These are phyloP conservation scores for Drosophila truncata DNA, from an alignment of 1,140 invertebrate genomes.

Conservation along the genomic window DNA sequence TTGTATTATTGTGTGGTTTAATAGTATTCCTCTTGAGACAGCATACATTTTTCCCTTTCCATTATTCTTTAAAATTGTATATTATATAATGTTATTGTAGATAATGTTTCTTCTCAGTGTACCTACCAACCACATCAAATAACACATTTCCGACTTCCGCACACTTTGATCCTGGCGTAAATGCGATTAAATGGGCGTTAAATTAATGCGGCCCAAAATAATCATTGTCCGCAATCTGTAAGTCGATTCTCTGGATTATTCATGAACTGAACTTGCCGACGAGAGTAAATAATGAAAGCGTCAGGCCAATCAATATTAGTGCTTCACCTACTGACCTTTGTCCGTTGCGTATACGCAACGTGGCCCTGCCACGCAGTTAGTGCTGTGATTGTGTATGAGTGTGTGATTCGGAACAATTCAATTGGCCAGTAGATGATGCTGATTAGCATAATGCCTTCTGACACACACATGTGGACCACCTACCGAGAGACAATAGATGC, in stretches of 20 bases:
- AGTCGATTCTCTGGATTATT: slow-evolving; percentile 53
- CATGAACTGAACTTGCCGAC: slow-evolving; percentile 36
- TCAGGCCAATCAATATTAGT: slow-evolving; percentile 28
- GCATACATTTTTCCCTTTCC: too few relatives aligned
- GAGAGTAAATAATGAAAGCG: slow-evolving; percentile 29
- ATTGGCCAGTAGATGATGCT: slow-evolving; percentile 58
- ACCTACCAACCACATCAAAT: slow-evolving; percentile 1
- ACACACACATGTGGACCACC: slow-evolving; percentile 47
- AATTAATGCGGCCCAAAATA: slow-evolving; percentile 58
- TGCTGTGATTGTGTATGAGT: neutral
- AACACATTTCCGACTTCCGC: slow-evolving; percentile 15
- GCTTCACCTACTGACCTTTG: slow-evolving; percentile 32
- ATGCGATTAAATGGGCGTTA: slow-evolving; percentile 39
- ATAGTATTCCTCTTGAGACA: too few relatives aligned
- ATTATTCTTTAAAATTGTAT: too few relatives aligned
- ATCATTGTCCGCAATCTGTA: slow-evolving; percentile 59
- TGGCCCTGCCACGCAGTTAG: neutral
- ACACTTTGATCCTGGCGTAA: slow-evolving; percentile 31
- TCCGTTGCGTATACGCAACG: slow-evolving; percentile 59
- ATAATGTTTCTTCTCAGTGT: neutral
- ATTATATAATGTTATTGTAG: too few relatives aligned
- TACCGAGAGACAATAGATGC: slow-evolving; percentile 15
- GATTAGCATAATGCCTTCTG: slow-evolving; percentile 69
- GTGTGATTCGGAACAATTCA: slow-evolving; percentile 50
- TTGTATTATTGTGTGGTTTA: too few relatives aligned